phyloP scores from a whole-genome alignment of 2,888 invertebrate genomes.

The Latrodectus hesperus region DNA sequence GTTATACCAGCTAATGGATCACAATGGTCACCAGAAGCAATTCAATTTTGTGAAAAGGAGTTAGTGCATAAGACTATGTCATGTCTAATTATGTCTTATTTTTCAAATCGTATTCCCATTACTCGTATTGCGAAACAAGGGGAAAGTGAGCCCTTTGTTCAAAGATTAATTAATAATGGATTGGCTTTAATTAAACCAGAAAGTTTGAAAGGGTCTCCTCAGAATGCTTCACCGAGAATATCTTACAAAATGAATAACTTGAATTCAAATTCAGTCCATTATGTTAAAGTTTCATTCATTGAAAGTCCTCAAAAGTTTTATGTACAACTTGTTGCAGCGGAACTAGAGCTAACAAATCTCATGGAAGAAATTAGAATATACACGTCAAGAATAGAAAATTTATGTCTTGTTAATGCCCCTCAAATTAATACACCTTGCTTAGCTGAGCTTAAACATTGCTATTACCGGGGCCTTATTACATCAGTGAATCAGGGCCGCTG shows the following conservation, averaged over 20 bases:
- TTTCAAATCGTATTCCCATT: conserved; percentile 19
- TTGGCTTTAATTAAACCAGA: conserved; percentile 39
- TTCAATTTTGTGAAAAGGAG: conserved; percentile 39
- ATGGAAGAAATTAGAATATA: conserved; percentile 44
- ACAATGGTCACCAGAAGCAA: conserved; percentile 37
- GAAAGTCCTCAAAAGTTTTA: conserved; percentile 41
- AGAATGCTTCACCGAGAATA: background rate
- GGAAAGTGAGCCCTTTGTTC: conserved; percentile 53
- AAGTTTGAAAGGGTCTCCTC: background rate
- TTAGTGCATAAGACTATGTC: conserved; percentile 33
- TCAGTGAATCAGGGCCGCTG: background rate
- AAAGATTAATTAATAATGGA: conserved; percentile 45
- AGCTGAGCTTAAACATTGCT: conserved; percentile 40
- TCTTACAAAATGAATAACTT: conserved; percentile 37
- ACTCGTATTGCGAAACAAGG: conserved; percentile 53
- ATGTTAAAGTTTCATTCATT: conserved; percentile 37
- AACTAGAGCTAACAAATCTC: conserved; percentile 48
- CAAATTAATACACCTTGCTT: conserved; percentile 32
- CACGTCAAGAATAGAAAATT: conserved; percentile 3
- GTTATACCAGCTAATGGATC: conserved; percentile 21
- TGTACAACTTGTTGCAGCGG: conserved; percentile 55
- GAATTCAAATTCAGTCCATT: conserved; percentile 32
- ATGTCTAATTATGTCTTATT: conserved; percentile 30
- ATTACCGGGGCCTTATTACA: conserved; percentile 72
- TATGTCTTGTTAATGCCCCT: conserved; percentile 15